Evolutionary conservation across 2,113 vertebrate genomes (phyloP).

Genomic region (Peucedramus taeniatus): DNA sequence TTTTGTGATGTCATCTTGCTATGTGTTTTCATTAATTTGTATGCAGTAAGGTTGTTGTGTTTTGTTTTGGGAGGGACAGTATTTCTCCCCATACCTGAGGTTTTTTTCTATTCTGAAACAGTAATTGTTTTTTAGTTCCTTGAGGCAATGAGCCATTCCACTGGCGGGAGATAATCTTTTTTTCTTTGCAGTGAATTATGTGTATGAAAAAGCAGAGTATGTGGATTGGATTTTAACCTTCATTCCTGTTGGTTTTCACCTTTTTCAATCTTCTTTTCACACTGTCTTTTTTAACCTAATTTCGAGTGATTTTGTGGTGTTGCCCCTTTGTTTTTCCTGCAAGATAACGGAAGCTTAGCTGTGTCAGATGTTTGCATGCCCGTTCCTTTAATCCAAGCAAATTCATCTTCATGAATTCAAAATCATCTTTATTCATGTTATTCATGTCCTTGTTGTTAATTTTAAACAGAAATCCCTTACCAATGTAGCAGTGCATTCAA

Average conservation of each 20-base stretch:
- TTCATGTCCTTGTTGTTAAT: constrained; percentile 6
- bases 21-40: neutral
- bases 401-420: neutral
- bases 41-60: neutral
- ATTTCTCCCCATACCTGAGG: neutral
- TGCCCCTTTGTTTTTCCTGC: neutral
- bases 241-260: neutral
- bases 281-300: neutral
- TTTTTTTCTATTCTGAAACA: neutral
- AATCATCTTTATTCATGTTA: constrained; percentile 29
- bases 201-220: neutral
- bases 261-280: neutral
- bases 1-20: neutral
- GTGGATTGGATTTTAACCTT: neutral
- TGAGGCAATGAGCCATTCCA: neutral
- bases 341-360: neutral
- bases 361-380: neutral
- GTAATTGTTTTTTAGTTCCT: constrained; percentile 21
- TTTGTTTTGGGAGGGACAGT: neutral
- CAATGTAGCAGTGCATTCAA: neutral
- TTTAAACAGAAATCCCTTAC: neutral
- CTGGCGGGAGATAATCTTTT: neutral
- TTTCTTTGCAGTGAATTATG: neutral
- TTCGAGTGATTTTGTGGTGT: neutral
- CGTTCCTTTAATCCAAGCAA: neutral